These are phyloP conservation scores for Mya arenaria DNA, from an alignment of 1,140 invertebrate species.

Conservation along the genomic window DNA sequence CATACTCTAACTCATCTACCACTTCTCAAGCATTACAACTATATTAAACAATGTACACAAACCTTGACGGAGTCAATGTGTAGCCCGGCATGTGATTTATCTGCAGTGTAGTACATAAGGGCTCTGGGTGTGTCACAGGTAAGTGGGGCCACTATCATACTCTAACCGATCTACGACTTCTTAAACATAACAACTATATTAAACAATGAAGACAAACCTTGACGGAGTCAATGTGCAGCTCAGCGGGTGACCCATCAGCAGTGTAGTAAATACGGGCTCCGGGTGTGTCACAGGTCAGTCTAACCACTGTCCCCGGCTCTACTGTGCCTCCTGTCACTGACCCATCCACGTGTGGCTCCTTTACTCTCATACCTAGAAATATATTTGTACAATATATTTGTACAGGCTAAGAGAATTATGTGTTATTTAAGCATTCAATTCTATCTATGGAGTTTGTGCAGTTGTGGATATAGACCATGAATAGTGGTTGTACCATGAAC, in stretches of 20 bases:
- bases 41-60: neutral
- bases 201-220: slow-evolving; percentile 61
- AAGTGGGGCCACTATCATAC: slow-evolving; percentile 65
- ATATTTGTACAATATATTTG: too few species aligned
- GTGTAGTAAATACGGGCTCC: slow-evolving; percentile 79
- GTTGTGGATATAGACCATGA: too few species aligned
- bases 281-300: slow-evolving; percentile 68
- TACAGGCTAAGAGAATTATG: too few species aligned
- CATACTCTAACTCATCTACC: too few species aligned
- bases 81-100: slow-evolving; percentile 75
- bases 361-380: slow-evolving; percentile 63
- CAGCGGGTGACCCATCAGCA: slow-evolving; percentile 76
- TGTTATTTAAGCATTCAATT: too few species aligned
- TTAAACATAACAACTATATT: neutral
- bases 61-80: slow-evolving; percentile 71
- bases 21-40: too few species aligned
- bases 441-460: too few species aligned
- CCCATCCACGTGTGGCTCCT: slow-evolving; percentile 67
- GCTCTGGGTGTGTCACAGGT: slow-evolving; percentile 69
- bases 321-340: slow-evolving; percentile 68
- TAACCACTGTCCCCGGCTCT: slow-evolving; percentile 66
- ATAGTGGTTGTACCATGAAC: too few species aligned
- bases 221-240: slow-evolving; percentile 64
- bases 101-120: slow-evolving; percentile 79
- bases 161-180: too few species aligned